Evolutionary conservation across 2,113 vertebrate species (phyloP).

Genomic region (Ascaphus truei): DNA sequence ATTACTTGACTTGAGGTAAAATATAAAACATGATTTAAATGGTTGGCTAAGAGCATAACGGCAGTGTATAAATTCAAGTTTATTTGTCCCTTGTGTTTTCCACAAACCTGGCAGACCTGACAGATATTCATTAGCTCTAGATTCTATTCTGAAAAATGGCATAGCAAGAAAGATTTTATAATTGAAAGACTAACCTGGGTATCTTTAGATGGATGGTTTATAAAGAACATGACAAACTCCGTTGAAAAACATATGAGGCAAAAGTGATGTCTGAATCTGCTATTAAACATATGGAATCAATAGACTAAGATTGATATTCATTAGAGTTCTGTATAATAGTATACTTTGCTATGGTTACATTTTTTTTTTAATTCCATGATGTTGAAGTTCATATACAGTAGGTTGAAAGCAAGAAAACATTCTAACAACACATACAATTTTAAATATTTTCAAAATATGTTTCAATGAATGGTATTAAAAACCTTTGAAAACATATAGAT

Average conservation of each 20-base stretch:
- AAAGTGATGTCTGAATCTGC: no score
- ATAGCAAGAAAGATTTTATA: not conserved
- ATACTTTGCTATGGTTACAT: no score
- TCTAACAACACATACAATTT: no score
- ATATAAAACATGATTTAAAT: conserved; percentile 17
- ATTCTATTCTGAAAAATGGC: conserved; percentile 4
- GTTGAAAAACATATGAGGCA: not conserved
- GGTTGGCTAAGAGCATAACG: conserved; percentile 7
- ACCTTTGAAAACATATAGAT: no score
- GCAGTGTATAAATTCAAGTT: conserved; percentile 18
- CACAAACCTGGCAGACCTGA: conserved; percentile 1
- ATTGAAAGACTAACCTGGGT: conserved; percentile 2
- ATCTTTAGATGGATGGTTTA: not conserved
- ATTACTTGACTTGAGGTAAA: not conserved
- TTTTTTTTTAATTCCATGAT: no score
- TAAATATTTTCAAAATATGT: no score
- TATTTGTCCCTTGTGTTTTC: conserved; percentile 21
- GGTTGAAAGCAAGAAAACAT: no score
- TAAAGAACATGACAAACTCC: not conserved
- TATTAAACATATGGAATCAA: no score
- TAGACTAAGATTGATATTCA: no score
- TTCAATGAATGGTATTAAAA: no score
- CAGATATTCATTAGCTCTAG: conserved; percentile 4
- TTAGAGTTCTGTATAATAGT: no score
- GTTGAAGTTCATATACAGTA: no score